phyloP scores from a whole-genome alignment of 2,113 vertebrate species.

The Panthera leo region DNA sequence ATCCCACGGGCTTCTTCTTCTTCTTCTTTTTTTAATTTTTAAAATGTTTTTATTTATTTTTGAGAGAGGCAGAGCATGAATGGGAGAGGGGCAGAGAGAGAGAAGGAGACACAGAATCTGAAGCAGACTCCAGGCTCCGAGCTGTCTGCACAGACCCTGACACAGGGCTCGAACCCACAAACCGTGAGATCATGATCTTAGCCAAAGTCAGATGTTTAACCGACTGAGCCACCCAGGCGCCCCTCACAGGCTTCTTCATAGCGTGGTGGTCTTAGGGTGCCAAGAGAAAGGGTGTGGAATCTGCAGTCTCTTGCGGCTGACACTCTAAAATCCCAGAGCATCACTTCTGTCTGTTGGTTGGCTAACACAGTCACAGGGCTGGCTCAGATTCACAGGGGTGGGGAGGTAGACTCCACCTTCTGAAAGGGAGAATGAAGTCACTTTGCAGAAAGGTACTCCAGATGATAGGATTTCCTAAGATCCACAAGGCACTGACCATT shows the following conservation, averaged over 20 bases:
- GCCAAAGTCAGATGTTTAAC: too few species aligned
- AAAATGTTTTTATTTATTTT: too few species aligned
- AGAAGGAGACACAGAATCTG: too few species aligned
- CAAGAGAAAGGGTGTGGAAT: not conserved
- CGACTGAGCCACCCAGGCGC: too few species aligned
- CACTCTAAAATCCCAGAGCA: not conserved
- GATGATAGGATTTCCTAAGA: not conserved
- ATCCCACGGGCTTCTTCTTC: not conserved
- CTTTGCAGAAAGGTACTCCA: not conserved
- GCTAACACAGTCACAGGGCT: not conserved
- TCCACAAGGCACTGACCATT: not conserved
- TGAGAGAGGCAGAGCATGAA: too few species aligned
- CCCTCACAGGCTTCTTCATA: not conserved
- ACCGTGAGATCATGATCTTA: too few species aligned
- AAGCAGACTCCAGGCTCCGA: too few species aligned
- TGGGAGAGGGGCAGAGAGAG: too few species aligned
- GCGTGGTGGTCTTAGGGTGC: not conserved
- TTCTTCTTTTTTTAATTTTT: too few species aligned
- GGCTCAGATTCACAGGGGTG: not conserved
- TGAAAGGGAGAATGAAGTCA: not conserved
- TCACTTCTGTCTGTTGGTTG: not conserved
- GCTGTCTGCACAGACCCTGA: too few species aligned
- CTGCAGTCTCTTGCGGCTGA: not conserved
- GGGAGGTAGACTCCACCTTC: not conserved
- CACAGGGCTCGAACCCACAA: too few species aligned